These are phyloP conservation scores for Ceratina japonica DNA, from an alignment of 1,140 invertebrate species.

Conservation along the genomic window DNA sequence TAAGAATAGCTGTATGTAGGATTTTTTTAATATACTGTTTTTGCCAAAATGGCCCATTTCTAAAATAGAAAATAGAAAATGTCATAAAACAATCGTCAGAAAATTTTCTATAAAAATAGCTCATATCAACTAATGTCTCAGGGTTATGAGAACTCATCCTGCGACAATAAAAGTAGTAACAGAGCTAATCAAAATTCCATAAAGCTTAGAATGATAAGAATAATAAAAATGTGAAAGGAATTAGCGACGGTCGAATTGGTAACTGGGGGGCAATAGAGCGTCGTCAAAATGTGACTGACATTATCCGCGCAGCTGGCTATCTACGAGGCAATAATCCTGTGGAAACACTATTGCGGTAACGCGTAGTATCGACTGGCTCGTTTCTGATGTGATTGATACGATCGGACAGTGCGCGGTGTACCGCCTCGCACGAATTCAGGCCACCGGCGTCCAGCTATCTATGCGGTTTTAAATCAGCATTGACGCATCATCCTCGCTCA, in stretches of 20 bases:
- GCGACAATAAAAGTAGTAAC: too few species aligned
- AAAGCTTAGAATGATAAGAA: too few species aligned
- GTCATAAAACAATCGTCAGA: too few species aligned
- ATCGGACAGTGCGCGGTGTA: background rate
- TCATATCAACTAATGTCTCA: too few species aligned
- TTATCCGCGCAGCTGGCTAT: background rate
- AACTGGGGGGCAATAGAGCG: background rate
- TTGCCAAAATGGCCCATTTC: too few species aligned
- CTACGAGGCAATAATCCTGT: conserved; percentile 22
- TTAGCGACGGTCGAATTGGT: background rate
- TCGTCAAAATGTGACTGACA: conserved; percentile 19
- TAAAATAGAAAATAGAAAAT: too few species aligned
- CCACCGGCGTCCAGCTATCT: background rate
- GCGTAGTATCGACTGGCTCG: conserved; percentile 14
- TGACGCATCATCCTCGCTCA: background rate
- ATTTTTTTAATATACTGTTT: too few species aligned
- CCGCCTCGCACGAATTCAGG: conserved; percentile 6
- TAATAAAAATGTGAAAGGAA: background rate
- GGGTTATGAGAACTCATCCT: too few species aligned
- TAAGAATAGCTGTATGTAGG: too few species aligned
- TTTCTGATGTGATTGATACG: conserved; percentile 27
- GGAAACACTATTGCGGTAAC: conserved; percentile 20
- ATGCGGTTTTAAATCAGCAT: conserved; percentile 14
- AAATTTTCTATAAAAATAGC: too few species aligned
- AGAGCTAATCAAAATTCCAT: too few species aligned